A percentile compares a stretch with the other conserved stretches of the same genome.
Evolutionary conservation across 2,113 vertebrate genomes (phyloP).

Genomic region (Trinectes maculatus): DNA sequence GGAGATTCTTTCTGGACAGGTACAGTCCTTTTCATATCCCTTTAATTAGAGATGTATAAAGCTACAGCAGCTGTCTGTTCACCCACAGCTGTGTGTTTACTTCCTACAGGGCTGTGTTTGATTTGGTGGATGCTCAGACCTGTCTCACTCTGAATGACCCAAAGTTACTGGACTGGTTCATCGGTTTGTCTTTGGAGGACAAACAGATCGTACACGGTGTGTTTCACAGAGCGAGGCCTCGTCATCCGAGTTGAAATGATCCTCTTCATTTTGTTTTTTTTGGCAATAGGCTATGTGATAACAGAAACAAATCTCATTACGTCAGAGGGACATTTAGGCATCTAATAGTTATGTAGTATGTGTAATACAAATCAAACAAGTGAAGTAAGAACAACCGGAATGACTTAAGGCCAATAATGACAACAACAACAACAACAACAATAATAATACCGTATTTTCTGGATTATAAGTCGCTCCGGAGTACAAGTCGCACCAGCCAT

Average conservation of each 20-base stretch:
- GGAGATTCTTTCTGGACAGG: constrained; percentile 60
- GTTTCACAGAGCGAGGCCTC: background rate
- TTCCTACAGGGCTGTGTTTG: constrained; percentile 63
- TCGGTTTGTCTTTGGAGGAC: constrained; percentile 55
- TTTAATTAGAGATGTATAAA: background rate
- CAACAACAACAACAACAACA: too few species aligned
- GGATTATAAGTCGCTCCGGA: too few species aligned
- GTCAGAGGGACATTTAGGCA: background rate
- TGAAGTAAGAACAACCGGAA: background rate
- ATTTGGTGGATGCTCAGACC: constrained; percentile 47
- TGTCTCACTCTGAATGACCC: constrained; percentile 57
- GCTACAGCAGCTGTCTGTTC: background rate
- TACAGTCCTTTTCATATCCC: constrained; percentile 7
- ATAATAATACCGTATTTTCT: too few species aligned
- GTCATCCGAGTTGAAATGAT: background rate
- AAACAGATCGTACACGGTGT: constrained; percentile 67
- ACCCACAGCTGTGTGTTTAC: background rate
- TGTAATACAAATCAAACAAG: background rate
- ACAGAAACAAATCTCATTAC: background rate
- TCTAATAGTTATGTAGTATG: background rate
- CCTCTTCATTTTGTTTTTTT: background rate
- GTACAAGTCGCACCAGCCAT: too few species aligned
- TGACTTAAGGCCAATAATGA: too few species aligned
- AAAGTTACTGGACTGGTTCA: constrained; percentile 71
- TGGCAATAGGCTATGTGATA: too few species aligned